Base-by-base conservation (phyloP, 1,140 invertebrate species). In the Calephelis nemesis region DNA sequence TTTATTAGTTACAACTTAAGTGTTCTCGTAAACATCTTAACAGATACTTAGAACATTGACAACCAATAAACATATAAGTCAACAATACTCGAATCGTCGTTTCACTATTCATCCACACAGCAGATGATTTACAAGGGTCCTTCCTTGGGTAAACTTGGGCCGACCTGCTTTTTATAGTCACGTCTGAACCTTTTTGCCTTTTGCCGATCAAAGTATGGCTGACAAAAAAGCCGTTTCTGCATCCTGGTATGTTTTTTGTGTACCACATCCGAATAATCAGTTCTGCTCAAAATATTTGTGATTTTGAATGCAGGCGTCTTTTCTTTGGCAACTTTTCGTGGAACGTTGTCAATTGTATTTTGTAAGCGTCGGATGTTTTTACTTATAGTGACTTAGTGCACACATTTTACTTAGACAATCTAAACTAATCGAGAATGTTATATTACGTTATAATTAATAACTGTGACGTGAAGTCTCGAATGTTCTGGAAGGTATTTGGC, bases 111-210 rank as follows among this genome's bases (percentile, higher is more conserved):
- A 91, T 85, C 79, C 79, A 73, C 75, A 71, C 78, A 83, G 79
- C 77, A 83, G 87, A 91, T 90, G 89, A 91, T 90, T 91, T 91
- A 90, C 89, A 90, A 90, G 89, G 88, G 86, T 86, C 89, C 83
- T 86, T 90, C 79, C 87, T 90, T 90, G 88, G 89, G 89, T 90
- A 91, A 90, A 90, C 87, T 84, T 74, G 79, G 77, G 60, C 80
- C 84, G 87, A 84, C 83, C 83, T 91, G 78, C 84, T 90, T 90
- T 88, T 90, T 91, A 83, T 90, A 89, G 79, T 85, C 83, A 82
- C 87, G 85, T 85, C 77, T 85, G 81, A 74, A 63, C 82, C 79
- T 85, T 90, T 90, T 87, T 87, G 81, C 64, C 78, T 75, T 83
- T 86, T 85, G 86, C 82, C 82, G 84, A 84, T 82, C 79, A 79